Evolutionary conservation across 2,888 invertebrate species (phyloP).

Genomic region (Crepidodera aurea): DNA sequence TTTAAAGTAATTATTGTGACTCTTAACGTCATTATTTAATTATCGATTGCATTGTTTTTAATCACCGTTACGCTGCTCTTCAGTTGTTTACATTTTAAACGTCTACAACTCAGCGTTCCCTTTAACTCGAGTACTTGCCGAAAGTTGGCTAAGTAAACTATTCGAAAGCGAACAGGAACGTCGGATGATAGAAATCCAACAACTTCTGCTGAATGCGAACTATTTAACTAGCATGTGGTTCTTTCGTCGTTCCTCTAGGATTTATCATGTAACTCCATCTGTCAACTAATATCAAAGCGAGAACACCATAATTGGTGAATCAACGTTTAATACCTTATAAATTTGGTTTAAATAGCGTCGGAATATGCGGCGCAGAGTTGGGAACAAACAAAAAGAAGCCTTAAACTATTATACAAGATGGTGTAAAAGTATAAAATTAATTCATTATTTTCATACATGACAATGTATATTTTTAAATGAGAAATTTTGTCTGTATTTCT

Average conservation of each 20-base stretch:
- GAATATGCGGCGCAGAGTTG: not conserved
- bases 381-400: too few species aligned
- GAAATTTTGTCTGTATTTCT: too few species aligned
- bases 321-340: constrained; percentile 7
- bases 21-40: not conserved
- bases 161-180: constrained; percentile 31
- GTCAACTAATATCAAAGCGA: constrained; percentile 7
- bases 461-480: too few species aligned
- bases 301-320: constrained; percentile 2
- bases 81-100: not conserved
- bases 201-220: constrained; percentile 23
- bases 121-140: not conserved
- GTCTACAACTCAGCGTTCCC: not conserved
- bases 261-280: constrained; percentile 16
- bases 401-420: too few species aligned
- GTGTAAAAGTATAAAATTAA: too few species aligned
- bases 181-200: constrained; percentile 13
- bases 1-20: not conserved
- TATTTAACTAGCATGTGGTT: constrained; percentile 30
- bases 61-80: not conserved
- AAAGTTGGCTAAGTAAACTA: constrained; percentile 32
- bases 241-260: constrained; percentile 17
- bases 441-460: too few species aligned
- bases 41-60: not conserved
- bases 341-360: not conserved